Conservation (phyloP, 2,113 vertebrate species). For the Parus major region DNA sequence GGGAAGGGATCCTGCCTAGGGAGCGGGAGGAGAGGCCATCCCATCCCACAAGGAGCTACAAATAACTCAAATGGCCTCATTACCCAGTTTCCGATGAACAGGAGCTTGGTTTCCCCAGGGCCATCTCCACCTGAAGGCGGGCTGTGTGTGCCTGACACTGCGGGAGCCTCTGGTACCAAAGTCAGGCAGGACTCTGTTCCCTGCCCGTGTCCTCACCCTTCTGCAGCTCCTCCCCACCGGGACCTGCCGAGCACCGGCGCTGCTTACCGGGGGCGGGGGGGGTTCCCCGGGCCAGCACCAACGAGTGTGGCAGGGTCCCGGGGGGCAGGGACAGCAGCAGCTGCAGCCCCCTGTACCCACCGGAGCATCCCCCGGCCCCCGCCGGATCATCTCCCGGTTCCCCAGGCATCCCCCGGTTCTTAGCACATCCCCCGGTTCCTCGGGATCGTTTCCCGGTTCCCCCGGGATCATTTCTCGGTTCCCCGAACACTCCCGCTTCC, state of each 20-base stretch:
- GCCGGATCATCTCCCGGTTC: not conserved
- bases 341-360: not conserved
- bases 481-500: not conserved
- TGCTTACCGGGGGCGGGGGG: not conserved
- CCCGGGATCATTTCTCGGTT: not conserved
- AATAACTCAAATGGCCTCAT: slow-evolving; percentile 57
- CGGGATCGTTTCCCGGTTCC: no score
- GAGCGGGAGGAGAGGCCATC: not conserved
- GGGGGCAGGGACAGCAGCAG: not conserved
- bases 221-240: not conserved
- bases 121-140: not conserved
- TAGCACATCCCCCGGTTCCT: fast-evolving
- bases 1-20: not conserved
- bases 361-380: fast-evolving
- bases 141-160: not conserved
- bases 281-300: not conserved
- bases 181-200: not conserved
- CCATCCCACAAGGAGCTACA: slow-evolving; percentile 17
- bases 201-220: not conserved
- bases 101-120: not conserved
- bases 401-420: no score
- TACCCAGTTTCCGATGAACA: slow-evolving; percentile 35
- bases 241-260: not conserved
- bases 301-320: not conserved
- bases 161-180: not conserved